Evolutionary conservation across 2,113 vertebrate species (phyloP).

Genomic region (Gracilinanus agilis): DNA sequence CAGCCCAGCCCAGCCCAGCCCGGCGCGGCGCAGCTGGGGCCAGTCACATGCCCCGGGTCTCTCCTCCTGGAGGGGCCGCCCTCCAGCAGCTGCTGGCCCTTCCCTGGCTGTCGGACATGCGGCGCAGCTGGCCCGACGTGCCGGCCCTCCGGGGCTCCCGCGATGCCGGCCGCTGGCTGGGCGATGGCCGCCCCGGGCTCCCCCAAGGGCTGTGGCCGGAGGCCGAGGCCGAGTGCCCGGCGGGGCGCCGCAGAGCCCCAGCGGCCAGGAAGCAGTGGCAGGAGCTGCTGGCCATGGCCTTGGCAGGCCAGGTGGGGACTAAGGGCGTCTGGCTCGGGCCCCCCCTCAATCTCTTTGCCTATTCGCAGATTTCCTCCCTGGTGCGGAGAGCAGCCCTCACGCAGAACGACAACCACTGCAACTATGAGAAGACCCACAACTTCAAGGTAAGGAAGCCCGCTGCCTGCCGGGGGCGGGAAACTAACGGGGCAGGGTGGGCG

Average conservation of each 20-base stretch:
- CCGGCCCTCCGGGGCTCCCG: conserved; percentile 75
- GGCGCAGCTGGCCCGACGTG: conserved; percentile 85
- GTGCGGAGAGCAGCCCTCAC: conserved; percentile 93
- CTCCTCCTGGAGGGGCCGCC: conserved; percentile 87
- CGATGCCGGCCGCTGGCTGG: conserved; percentile 74
- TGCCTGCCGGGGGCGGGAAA: background rate
- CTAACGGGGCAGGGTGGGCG: background rate
- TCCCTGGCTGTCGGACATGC: conserved; percentile 81
- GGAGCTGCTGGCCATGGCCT: conserved; percentile 93
- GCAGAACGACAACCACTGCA: conserved; percentile 94
- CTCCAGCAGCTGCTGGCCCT: conserved; percentile 85
- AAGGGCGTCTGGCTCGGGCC: conserved; percentile 94
- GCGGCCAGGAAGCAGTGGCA: conserved; percentile 89
- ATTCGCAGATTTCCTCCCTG: conserved; percentile 97
- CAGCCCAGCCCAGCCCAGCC: background rate
- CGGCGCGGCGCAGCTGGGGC: background rate
- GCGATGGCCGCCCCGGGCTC: conserved; percentile 83
- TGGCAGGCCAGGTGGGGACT: conserved; percentile 93
- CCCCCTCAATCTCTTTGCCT: conserved; percentile 97
- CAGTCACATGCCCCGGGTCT: conserved; percentile 91
- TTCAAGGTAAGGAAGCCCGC: conserved; percentile 93
- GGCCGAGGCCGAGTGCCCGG: conserved; percentile 85
- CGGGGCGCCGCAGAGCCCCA: conserved; percentile 90
- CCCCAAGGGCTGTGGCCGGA: conserved; percentile 86
- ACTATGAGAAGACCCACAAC: conserved; percentile 98